Evolutionary conservation across 2,797 vertebrate genomes (phyloP), one percentile per base, ranked within the genome.

Genomic region (Poecile montanus): DNA sequence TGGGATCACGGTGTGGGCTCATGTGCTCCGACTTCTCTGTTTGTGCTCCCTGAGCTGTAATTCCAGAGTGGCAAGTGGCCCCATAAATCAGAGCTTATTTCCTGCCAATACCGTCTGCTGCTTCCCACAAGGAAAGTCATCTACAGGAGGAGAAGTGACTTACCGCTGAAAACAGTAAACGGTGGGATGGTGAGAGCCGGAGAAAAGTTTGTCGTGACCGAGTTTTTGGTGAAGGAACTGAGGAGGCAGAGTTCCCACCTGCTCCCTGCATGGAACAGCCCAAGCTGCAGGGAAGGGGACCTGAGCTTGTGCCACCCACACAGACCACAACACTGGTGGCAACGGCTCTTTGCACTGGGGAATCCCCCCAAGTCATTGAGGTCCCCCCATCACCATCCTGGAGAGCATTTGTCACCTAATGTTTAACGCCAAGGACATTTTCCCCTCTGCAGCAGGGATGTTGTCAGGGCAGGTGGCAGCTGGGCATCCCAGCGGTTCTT

Each of bases 81-180:
- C 16, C 0, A 88, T 94, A 90, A 95, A 96, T 93, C 95, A 91
- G 36, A 76, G 70, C 83, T 93, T 38, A 81, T 94, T 93, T 93
- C 68, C 77, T 93, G 89, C 78, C 92, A 86, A 47, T 63, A 26
- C 36, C 36, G 88, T 79, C 73, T 14, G 51, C 76, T 66, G 84
- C 93, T 92, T 94, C 88, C 84, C 88, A 66, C 88, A 67, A 71
- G 85, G 73, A 79, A 85, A 42, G 75, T 92, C 81, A 44, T 89
- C 95, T 93, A 81, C 61, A 92, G 77, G n/a, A 81, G 84, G n/a
- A 87, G 81, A 95, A 93, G 89, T 70, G 48, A 62, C 78, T 88
- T 85, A 48, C 73, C 9, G 1, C 2, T 2, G 72, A 82, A 83
- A 95, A 80, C 47, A 88, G 86, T 61, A 61, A 93, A 72, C 6